Percentiles rank a stretch among this genome's conserved stretches.
Conservation (phyloP, 1,140 invertebrate species). For the Caenorhabditis briggsae region DNA sequence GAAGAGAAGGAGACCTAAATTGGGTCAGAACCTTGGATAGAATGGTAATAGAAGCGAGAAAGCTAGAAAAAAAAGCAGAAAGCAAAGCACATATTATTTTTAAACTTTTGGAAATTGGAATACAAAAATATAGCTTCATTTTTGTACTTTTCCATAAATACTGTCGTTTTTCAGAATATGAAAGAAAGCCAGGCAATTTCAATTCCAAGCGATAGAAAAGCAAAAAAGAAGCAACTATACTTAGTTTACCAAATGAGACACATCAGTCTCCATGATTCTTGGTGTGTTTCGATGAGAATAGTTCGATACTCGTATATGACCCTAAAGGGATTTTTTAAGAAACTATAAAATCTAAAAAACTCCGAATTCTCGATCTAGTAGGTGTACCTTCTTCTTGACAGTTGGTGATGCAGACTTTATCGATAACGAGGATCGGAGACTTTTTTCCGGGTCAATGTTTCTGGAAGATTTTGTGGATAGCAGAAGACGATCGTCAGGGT, state of each 20-base stretch:
- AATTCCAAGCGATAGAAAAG: not conserved
- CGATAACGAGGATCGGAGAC: not conserved
- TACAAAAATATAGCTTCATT: too few relatives aligned
- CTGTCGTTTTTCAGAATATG: too few relatives aligned
- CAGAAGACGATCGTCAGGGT: constrained; percentile 28
- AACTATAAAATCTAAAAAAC: too few relatives aligned
- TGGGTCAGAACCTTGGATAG: not conserved
- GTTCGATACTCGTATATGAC: not conserved
- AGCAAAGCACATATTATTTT: not conserved
- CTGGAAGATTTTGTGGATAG: not conserved
- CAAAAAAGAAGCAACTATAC: constrained; percentile 3
- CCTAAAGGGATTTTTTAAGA: not conserved
- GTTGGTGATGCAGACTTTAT: not conserved
- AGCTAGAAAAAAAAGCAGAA: not conserved
- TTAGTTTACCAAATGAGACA: constrained; percentile 21
- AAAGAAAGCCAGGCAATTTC: not conserved
- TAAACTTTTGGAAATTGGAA: too few relatives aligned
- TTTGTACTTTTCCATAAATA: too few relatives aligned
- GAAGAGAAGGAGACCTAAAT: constrained; percentile 60
- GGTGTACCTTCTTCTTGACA: constrained; percentile 11
- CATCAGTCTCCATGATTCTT: constrained; percentile 35
- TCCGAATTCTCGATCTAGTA: too few relatives aligned
- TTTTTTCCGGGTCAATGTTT: not conserved
- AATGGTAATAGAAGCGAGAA: not conserved
- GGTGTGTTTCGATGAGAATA: not conserved